Percentiles rank a stretch among this genome's conserved stretches.
These are phyloP conservation scores for Dendrolimus punctatus DNA, from an alignment of 1,140 invertebrate genomes.

Conservation along the genomic window DNA sequence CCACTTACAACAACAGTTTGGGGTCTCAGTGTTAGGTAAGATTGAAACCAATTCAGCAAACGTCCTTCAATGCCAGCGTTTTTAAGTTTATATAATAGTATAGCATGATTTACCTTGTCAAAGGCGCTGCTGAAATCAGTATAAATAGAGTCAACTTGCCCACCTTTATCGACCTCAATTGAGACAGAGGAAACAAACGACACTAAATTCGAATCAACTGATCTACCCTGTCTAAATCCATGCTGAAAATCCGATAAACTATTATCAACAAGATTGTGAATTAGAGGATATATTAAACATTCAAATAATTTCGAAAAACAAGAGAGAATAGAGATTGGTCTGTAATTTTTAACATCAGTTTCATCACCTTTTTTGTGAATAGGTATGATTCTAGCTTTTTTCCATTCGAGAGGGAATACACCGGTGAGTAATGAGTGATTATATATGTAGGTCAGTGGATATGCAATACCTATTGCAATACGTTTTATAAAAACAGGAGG, in stretches of 20 bases:
- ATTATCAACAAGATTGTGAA: background rate
- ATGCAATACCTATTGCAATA: background rate
- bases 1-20: no score
- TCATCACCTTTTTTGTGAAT: constrained; percentile 6
- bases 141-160: constrained; percentile 4
- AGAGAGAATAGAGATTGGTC: constrained; percentile 9
- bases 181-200: background rate
- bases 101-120: constrained; percentile 8
- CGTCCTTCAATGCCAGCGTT: no score
- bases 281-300: constrained; percentile 6
- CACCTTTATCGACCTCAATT: constrained; percentile 2
- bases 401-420: constrained; percentile 10
- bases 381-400: constrained; percentile 10
- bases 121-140: constrained; percentile 10
- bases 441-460: constrained; percentile 5
- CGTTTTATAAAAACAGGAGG: constrained; percentile 5
- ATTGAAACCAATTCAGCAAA: no score
- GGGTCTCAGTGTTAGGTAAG: no score
- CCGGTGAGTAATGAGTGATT: constrained; percentile 2
- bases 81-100: no score
- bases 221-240: constrained; percentile 10
- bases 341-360: constrained; percentile 6
- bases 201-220: constrained; percentile 7
- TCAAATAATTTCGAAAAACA: constrained; percentile 13
- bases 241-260: constrained; percentile 6